Percentiles rank a stretch among this genome's conserved stretches.
These are phyloP conservation scores for Acleris emargana DNA, from an alignment of 2,888 invertebrate species.

Conservation along the genomic window DNA sequence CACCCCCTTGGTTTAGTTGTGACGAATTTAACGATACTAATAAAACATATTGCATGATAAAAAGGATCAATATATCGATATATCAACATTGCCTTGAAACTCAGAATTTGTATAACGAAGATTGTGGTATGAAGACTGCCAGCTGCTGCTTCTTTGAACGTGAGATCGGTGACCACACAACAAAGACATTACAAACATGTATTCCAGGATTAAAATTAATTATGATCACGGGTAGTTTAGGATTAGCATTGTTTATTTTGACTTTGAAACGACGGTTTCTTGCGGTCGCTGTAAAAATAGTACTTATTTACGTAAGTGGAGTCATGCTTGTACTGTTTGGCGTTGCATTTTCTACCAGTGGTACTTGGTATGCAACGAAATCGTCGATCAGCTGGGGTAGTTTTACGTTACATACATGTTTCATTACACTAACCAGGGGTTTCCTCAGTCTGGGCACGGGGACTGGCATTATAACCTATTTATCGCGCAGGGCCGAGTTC, in stretches of 20 bases:
- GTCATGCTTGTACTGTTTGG: conserved; percentile 60
- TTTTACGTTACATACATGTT: conserved; percentile 46
- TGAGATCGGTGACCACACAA: conserved; percentile 64
- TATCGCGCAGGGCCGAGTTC: conserved; percentile 63
- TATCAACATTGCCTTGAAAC: conserved; percentile 74
- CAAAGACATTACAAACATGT: conserved; percentile 48
- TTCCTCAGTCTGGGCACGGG: conserved; percentile 63
- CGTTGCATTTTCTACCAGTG: conserved; percentile 62
- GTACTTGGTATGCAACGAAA: conserved; percentile 66
- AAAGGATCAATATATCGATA: conserved; percentile 63
- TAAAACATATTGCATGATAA: conserved; percentile 67
- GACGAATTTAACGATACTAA: conserved; percentile 51
- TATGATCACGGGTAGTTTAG: conserved; percentile 48
- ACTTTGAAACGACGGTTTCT: conserved; percentile 62
- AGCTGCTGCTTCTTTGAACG: conserved; percentile 67
- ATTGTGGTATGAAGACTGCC: conserved; percentile 71
- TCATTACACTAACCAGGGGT: conserved; percentile 53
- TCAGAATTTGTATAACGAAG: conserved; percentile 60
- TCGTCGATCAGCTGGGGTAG: conserved; percentile 53
- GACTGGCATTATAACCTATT: conserved; percentile 60
- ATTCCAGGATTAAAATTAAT: conserved; percentile 60
- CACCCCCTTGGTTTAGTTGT: conserved; percentile 71
- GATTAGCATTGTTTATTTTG: conserved; percentile 56
- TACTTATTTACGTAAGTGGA: conserved; percentile 52
- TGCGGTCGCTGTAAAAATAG: conserved; percentile 52